phyloP scores from a whole-genome alignment of 2,113 vertebrate genomes.

The Muntiacus reevesi region DNA sequence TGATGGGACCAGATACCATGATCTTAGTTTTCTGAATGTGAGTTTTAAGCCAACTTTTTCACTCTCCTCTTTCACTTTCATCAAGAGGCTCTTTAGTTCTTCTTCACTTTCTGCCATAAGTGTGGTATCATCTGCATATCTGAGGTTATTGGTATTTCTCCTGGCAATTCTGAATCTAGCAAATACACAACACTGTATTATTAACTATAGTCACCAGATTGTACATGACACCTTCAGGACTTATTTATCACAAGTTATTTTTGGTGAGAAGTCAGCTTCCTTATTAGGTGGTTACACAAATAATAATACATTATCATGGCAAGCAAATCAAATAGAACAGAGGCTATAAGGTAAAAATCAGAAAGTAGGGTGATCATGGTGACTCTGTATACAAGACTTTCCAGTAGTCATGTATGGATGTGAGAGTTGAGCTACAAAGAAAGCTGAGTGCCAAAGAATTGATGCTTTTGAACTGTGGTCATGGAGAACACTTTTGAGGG shows the following conservation, averaged over 20 bases:
- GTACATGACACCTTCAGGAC: background rate
- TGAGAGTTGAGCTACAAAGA: background rate
- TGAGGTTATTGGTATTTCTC: background rate
- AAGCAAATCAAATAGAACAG: conserved; percentile 4
- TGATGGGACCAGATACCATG: background rate
- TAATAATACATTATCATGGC: background rate
- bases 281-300: background rate
- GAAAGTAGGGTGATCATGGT: background rate
- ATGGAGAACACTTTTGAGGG: background rate
- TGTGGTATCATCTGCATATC: background rate
- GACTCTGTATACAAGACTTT: background rate
- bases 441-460: background rate
- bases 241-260: background rate
- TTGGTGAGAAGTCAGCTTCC: background rate
- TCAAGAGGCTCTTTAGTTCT: background rate
- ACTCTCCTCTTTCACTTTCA: background rate
- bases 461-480: background rate
- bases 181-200: background rate
- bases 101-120: background rate
- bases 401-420: background rate
- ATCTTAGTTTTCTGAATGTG: background rate
- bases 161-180: background rate
- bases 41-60: background rate
- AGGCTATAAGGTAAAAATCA: background rate
- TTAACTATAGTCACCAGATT: background rate